Conservation (phyloP, 2,113 vertebrate species). For the Ploceus nigricollis region DNA sequence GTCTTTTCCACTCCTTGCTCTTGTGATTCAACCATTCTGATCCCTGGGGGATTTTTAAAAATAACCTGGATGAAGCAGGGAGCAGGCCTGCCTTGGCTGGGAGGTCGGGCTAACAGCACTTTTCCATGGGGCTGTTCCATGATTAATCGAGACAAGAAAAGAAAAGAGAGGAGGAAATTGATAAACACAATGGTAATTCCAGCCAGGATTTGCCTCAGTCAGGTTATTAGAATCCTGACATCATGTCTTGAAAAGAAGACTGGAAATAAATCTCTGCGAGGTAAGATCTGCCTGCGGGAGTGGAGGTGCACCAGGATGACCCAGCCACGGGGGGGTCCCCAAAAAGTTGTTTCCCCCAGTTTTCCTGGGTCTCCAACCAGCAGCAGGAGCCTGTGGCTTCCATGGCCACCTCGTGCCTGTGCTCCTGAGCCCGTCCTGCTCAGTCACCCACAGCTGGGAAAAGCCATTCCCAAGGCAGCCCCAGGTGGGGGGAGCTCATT, state of each 20-base stretch:
- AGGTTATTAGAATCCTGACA: slow-evolving; percentile 54
- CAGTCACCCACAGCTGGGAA: not conserved
- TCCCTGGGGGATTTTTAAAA: slow-evolving; percentile 1
- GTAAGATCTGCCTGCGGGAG: not conserved
- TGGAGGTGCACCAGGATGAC: not conserved
- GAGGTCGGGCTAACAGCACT: slow-evolving; percentile 21
- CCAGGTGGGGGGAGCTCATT: not conserved
- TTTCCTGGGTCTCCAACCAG: not conserved
- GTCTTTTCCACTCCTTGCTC: slow-evolving; percentile 39
- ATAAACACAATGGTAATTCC: slow-evolving; percentile 21
- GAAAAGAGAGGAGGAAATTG: slow-evolving; percentile 26
- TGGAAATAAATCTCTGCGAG: slow-evolving; percentile 24
- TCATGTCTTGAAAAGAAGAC: slow-evolving; percentile 60
- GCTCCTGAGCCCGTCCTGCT: not conserved
- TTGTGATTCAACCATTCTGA: not conserved
- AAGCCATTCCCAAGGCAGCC: not conserved
- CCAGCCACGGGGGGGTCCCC: not conserved
- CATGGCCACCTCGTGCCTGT: not conserved
- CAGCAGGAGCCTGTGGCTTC: not conserved
- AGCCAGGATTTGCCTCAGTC: slow-evolving; percentile 22
- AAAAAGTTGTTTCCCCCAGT: fast-evolving
- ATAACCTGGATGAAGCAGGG: slow-evolving; percentile 18
- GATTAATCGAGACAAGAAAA: not conserved
- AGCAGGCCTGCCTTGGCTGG: slow-evolving; percentile 40
- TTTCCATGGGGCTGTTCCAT: slow-evolving; percentile 39